Conservation (phyloP, 2,888 invertebrate species). For the Dicranocentrus wangi region DNA sequence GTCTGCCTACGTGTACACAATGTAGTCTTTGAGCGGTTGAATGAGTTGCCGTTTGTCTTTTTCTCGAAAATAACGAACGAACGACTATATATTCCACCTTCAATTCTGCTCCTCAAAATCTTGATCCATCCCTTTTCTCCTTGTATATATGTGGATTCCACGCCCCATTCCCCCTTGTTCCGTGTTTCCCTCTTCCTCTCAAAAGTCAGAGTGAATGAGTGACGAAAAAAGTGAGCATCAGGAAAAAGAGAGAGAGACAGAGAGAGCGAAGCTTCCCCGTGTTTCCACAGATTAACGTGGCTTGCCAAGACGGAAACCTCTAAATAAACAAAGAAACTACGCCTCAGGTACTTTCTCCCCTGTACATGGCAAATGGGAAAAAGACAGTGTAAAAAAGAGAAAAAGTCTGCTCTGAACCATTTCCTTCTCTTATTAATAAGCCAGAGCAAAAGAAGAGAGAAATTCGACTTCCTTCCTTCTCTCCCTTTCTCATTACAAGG, state of each 20-base stretch:
- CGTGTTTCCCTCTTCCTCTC: too few relatives aligned
- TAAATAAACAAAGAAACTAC: slow-evolving; percentile 45
- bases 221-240: slow-evolving; percentile 15
- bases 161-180: not conserved
- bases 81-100: not conserved
- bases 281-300: slow-evolving; percentile 45
- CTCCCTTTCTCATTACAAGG: not conserved
- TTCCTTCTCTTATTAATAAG: slow-evolving; percentile 47
- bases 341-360: slow-evolving; percentile 37
- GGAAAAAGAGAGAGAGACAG: not conserved
- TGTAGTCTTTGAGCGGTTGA: not conserved
- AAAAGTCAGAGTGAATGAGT: slow-evolving; percentile 8
- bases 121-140: not conserved
- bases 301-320: slow-evolving; percentile 48
- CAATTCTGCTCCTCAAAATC: not conserved
- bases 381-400: not conserved
- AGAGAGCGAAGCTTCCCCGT: not conserved
- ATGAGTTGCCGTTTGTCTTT: slow-evolving; percentile 16
- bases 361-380: too few relatives aligned
- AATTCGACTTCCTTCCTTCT: not conserved
- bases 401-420: not conserved
- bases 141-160: not conserved
- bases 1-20: not conserved
- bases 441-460: slow-evolving; percentile 11
- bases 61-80: not conserved